Percentiles rank a stretch among this genome's conserved stretches.
Conservation (phyloP, 2,113 vertebrate species). For the Vanacampus margaritifer region DNA sequence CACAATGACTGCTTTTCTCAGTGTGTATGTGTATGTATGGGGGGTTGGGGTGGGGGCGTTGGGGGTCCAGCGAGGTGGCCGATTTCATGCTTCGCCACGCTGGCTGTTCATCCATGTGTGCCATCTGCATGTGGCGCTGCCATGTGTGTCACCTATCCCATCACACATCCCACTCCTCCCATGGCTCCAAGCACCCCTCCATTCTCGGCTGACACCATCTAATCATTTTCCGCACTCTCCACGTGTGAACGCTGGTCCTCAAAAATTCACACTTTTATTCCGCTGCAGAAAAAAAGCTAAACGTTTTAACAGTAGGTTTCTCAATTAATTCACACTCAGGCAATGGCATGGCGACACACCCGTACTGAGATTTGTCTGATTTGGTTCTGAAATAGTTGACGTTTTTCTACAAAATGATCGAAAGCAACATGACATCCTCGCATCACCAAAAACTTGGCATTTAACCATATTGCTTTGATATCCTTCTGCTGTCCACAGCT, state of each 20-base stretch:
- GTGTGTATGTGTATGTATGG: slow-evolving; percentile 1
- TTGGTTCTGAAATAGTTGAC: background rate
- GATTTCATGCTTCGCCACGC: slow-evolving; percentile 11
- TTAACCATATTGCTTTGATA: background rate
- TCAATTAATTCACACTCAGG: background rate
- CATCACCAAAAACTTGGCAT: slow-evolving; percentile 61
- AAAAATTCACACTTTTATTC: background rate
- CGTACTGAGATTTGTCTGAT: no score
- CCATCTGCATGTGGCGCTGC: slow-evolving; percentile 18
- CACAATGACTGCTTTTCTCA: slow-evolving; percentile 41
- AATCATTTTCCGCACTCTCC: background rate
- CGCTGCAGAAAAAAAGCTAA: background rate
- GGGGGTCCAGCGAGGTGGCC: slow-evolving; percentile 3
- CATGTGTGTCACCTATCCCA: slow-evolving; percentile 16
- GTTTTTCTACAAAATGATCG: background rate
- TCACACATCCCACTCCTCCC: slow-evolving; percentile 8
- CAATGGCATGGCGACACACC: background rate
- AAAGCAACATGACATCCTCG: slow-evolving; percentile 35
- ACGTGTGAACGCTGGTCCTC: background rate
- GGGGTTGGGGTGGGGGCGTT: background rate
- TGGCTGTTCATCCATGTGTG: slow-evolving; percentile 17
- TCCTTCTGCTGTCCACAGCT: slow-evolving; percentile 50
- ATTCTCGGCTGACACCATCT: slow-evolving; percentile 10
- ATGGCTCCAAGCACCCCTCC: slow-evolving; percentile 3
- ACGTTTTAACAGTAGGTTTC: slow-evolving; percentile 1